Conservation (phyloP, 1,140 invertebrate species). For the Diorhabda elongata region DNA sequence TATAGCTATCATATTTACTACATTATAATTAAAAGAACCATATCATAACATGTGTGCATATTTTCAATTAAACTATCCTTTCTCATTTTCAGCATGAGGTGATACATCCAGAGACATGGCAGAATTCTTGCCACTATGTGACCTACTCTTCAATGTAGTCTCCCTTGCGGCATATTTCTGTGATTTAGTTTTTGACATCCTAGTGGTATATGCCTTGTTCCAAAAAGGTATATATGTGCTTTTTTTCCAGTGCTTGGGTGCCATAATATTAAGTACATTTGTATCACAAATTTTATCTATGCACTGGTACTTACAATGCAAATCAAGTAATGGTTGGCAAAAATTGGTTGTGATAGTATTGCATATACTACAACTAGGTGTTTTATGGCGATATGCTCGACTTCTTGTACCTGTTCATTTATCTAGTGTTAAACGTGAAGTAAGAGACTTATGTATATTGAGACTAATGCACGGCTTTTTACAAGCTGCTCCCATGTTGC, state of each 20-base stretch:
- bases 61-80: not conserved
- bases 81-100: conserved; percentile 35
- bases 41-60: not conserved
- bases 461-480: conserved; percentile 82
- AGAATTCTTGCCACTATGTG: conserved; percentile 82
- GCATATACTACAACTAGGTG: conserved; percentile 75
- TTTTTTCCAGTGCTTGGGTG: conserved; percentile 61
- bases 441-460: conserved; percentile 67
- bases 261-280: conserved; percentile 66
- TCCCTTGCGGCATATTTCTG: conserved; percentile 88
- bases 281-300: conserved; percentile 66
- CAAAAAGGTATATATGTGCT: conserved; percentile 57
- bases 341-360: conserved; percentile 56
- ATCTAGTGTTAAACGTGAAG: conserved; percentile 77
- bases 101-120: conserved; percentile 49
- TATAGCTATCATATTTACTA: too few relatives aligned
- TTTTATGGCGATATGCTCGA: conserved; percentile 85
- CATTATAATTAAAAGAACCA: too few relatives aligned
- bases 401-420: conserved; percentile 83
- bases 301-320: conserved; percentile 51
- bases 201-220: conserved; percentile 77
- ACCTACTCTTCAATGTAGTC: conserved; percentile 87
- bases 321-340: conserved; percentile 40
- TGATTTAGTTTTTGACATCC: conserved; percentile 83
- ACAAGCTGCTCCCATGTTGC: conserved; percentile 80